Percentiles rank a stretch among this genome's conserved stretches.
These are phyloP conservation scores for Glaucomys volans DNA, from an alignment of 2,113 vertebrate genomes.

Conservation along the genomic window DNA sequence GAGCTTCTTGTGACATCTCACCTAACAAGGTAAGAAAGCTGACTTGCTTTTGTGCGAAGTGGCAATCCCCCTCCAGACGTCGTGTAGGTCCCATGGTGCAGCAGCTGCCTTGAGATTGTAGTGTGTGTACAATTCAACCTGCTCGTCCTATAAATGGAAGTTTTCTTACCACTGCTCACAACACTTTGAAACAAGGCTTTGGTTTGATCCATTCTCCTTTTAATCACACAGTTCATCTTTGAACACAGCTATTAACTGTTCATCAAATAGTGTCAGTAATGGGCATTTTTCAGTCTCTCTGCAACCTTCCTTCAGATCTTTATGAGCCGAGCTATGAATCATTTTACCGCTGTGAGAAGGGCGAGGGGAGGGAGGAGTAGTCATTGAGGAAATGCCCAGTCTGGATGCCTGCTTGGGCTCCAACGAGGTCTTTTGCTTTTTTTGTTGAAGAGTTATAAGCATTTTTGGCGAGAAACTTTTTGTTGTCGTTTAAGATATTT, in stretches of 20 bases:
- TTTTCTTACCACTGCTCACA: not conserved
- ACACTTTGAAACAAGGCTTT: not conserved
- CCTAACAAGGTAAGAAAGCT: not conserved
- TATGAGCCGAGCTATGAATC: not conserved
- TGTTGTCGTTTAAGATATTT: not conserved
- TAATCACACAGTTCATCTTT: not conserved
- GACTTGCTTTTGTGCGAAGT: not conserved
- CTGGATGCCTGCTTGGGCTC: not conserved
- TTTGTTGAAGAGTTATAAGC: not conserved
- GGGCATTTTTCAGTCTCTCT: conserved; percentile 11
- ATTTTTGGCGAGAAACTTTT: not conserved
- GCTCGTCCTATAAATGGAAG: not conserved
- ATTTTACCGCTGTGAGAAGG: not conserved
- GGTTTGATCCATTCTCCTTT: not conserved
- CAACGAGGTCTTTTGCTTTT: not conserved
- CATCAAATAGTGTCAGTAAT: not conserved
- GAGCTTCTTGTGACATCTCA: not conserved
- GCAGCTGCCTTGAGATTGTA: not conserved
- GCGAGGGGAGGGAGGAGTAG: too few species aligned
- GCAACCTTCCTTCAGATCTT: not conserved
- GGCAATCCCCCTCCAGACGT: not conserved
- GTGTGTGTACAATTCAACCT: not conserved
- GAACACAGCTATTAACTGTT: conserved; percentile 3
- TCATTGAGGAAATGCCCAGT: rapidly evolving
- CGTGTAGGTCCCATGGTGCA: not conserved